Conservation (phyloP, 2,113 vertebrate genomes). For the Rhegmatorhina hoffmannsi region DNA sequence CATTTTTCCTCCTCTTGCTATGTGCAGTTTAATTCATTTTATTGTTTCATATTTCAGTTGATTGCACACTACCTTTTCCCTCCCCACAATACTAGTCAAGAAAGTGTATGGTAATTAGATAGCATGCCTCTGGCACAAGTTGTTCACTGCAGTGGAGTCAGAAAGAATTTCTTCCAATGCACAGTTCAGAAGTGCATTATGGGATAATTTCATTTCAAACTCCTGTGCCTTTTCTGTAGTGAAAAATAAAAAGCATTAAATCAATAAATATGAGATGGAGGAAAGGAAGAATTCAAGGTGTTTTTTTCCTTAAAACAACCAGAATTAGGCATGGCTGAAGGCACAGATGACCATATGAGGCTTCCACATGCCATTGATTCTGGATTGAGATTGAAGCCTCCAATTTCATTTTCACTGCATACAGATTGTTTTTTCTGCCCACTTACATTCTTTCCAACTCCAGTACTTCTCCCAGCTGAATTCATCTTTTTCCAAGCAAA, state of each 20-base stretch:
- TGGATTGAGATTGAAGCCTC: neutral
- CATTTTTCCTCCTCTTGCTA: neutral
- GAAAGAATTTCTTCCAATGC: conserved; percentile 7
- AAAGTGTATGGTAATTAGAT: conserved; percentile 30
- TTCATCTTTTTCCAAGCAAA: neutral
- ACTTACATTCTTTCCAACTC: neutral
- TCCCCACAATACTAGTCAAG: neutral
- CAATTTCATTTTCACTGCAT: neutral
- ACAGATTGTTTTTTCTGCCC: neutral
- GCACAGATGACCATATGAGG: neutral
- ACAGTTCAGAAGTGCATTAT: neutral
- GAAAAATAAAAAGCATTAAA: neutral
- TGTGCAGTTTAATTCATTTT: neutral
- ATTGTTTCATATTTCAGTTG: conserved; percentile 23
- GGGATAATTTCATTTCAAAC: neutral
- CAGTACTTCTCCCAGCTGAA: neutral
- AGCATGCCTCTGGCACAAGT: conserved; percentile 31
- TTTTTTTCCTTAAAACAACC: neutral
- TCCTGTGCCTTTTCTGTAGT: neutral
- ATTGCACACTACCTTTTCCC: neutral
- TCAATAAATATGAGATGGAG: neutral
- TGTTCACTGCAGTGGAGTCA: neutral
- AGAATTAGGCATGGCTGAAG: neutral
- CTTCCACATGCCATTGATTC: neutral
- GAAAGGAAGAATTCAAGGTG: neutral